Conservation (phyloP, 1,140 invertebrate species). For the Drosophila pseudoobscura region DNA sequence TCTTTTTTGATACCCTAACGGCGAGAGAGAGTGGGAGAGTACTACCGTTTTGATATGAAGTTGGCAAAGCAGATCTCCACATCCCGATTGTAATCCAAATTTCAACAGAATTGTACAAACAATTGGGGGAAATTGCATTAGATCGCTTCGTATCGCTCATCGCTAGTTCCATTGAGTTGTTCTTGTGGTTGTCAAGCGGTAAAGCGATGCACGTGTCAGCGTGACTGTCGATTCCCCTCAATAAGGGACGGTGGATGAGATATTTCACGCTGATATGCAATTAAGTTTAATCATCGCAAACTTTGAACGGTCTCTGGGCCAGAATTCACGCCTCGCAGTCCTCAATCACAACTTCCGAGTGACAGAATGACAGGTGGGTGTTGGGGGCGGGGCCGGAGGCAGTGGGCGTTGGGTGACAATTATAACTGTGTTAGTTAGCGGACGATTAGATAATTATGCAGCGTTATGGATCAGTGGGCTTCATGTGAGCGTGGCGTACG, state of each 20-base stretch:
- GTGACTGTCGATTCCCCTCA: background rate
- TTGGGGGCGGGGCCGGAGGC: too few species aligned
- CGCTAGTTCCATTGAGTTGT: too few species aligned
- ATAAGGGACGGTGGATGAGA: background rate
- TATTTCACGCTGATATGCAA: slow-evolving; percentile 33
- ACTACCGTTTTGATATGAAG: too few species aligned
- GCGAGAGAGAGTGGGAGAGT: too few species aligned
- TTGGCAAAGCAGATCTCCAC: too few species aligned
- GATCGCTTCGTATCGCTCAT: too few species aligned
- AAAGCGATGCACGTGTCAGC: slow-evolving; percentile 21
- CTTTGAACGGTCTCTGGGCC: slow-evolving; percentile 26
- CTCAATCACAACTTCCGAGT: slow-evolving; percentile 40
- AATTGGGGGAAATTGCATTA: too few species aligned
- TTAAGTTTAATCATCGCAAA: slow-evolving; percentile 40
- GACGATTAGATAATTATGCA: slow-evolving; percentile 5
- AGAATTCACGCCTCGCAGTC: slow-evolving; percentile 31
- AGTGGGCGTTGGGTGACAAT: slow-evolving; percentile 9
- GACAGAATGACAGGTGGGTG: too few species aligned
- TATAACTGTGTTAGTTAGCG: slow-evolving; percentile 18
- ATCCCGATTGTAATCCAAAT: too few species aligned
- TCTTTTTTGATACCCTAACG: slow-evolving; percentile 18
- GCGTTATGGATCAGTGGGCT: background rate
- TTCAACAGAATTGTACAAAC: too few species aligned
- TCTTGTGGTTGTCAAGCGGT: slow-evolving; percentile 2
- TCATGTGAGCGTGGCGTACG: background rate